phyloP scores from a whole-genome alignment of 1,140 invertebrate genomes.

The Nixonia krombeini region DNA sequence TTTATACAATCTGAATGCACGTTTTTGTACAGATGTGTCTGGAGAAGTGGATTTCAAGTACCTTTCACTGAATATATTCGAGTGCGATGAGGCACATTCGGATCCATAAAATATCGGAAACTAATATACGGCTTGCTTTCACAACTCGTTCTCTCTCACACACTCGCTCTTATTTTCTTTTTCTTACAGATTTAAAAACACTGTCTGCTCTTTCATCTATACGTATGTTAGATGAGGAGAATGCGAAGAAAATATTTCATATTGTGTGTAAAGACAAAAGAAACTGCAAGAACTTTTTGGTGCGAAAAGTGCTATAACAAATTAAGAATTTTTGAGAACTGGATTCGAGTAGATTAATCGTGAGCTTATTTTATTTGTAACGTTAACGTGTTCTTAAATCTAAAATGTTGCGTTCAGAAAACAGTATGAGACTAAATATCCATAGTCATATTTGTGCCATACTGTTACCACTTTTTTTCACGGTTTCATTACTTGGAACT shows the following conservation, averaged over 20 bases:
- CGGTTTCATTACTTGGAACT: constrained; percentile 27
- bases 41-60: constrained; percentile 27
- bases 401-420: no score
- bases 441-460: no score
- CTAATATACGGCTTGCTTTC: constrained; percentile 27
- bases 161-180: constrained; percentile 4
- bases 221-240: constrained; percentile 24
- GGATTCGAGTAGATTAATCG: constrained; percentile 31
- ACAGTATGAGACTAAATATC: no score
- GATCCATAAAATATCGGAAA: constrained; percentile 40
- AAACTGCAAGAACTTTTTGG: constrained; percentile 29
- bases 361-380: constrained; percentile 30
- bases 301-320: constrained; percentile 40
- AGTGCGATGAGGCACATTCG: constrained; percentile 44
- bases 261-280: constrained; percentile 14
- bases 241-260: constrained; percentile 22
- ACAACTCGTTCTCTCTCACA: constrained; percentile 10
- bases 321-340: constrained; percentile 35
- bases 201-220: not conserved
- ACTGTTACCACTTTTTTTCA: no score
- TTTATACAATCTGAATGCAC: constrained; percentile 39
- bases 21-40: constrained; percentile 40
- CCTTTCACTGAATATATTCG: constrained; percentile 39
- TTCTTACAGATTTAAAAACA: constrained; percentile 12
- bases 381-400: constrained; percentile 32